Percentiles rank a stretch among this genome's conserved stretches.
phyloP scores from a whole-genome alignment of 2,113 vertebrate genomes.

The Corydoras sp. region DNA sequence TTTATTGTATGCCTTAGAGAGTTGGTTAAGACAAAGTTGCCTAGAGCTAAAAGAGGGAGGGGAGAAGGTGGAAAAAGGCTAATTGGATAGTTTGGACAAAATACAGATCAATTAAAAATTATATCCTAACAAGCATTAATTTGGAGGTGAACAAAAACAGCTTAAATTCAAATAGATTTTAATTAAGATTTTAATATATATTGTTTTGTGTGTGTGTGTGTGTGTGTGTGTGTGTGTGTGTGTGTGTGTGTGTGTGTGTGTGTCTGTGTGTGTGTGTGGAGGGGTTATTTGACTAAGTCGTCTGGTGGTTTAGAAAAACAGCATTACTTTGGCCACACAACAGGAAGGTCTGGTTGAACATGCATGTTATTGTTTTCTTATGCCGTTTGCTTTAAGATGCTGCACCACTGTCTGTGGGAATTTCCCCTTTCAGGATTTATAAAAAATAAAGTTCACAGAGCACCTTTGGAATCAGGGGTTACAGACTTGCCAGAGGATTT shows the following conservation, averaged over 20 bases:
- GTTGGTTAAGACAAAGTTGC: no score
- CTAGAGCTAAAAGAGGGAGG: constrained; percentile 18
- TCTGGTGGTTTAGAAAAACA: constrained; percentile 27
- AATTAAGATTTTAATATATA: not conserved
- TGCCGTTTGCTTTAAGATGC: constrained; percentile 30
- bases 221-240: no score
- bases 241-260: no score
- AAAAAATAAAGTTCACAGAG: not conserved
- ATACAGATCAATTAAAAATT: constrained; percentile 31
- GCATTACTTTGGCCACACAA: constrained; percentile 27
- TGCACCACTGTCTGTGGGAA: constrained; percentile 26
- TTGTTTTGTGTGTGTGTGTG: no score
- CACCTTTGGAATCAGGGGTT: constrained; percentile 2
- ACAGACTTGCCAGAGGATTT: not conserved
- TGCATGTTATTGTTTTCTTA: constrained; percentile 4
- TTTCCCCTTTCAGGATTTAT: constrained; percentile 31
- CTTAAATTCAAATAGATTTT: constrained; percentile 8
- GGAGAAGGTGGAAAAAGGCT: constrained; percentile 34
- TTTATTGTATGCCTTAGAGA: no score
- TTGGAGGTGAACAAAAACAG: constrained; percentile 27
- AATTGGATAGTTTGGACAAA: constrained; percentile 54
- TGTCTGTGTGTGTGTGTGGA: not conserved
- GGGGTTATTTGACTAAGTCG: constrained; percentile 9
- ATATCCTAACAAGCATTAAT: constrained; percentile 32
- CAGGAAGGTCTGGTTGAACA: constrained; percentile 29